Percentiles rank a stretch among this genome's conserved stretches.
Evolutionary conservation across 1,140 invertebrate genomes (phyloP).

Genomic region (Pantala flavescens): DNA sequence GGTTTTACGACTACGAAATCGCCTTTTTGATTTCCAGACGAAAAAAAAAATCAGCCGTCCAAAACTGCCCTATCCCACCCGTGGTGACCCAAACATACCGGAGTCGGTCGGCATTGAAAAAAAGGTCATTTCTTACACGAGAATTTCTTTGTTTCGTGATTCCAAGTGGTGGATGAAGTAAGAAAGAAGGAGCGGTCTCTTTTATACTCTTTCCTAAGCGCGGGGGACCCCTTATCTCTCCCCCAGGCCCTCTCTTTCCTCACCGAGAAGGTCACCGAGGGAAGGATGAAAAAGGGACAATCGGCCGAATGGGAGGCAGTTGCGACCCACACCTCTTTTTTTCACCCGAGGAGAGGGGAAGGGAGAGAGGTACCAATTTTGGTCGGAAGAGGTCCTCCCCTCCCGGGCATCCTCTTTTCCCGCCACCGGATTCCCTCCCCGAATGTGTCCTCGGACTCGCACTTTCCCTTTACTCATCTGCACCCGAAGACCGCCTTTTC

Average conservation of each 20-base stretch:
- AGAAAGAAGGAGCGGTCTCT: no score
- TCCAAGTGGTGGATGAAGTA: no score
- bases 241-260: background rate
- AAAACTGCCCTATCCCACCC: no score
- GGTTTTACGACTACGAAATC: no score
- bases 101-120: no score
- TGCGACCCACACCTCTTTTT: slow-evolving; percentile 23
- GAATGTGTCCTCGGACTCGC: background rate
- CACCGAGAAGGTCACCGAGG: background rate
- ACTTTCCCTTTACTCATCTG: background rate
- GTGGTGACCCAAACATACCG: no score
- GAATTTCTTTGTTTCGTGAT: no score
- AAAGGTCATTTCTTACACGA: no score
- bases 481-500: no score
- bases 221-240: background rate
- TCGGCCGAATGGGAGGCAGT: background rate
- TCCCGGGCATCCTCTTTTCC: background rate
- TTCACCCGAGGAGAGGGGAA: background rate
- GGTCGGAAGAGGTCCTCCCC: slow-evolving; percentile 15
- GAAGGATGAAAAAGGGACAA: background rate
- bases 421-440: background rate
- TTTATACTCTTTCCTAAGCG: no score
- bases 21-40: no score
- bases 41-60: no score
- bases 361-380: slow-evolving; percentile 13